Evolutionary conservation across 2,113 vertebrate genomes (phyloP), one percentile per base, ranked within the genome.

Genomic region (Vulpes ferrilata): DNA sequence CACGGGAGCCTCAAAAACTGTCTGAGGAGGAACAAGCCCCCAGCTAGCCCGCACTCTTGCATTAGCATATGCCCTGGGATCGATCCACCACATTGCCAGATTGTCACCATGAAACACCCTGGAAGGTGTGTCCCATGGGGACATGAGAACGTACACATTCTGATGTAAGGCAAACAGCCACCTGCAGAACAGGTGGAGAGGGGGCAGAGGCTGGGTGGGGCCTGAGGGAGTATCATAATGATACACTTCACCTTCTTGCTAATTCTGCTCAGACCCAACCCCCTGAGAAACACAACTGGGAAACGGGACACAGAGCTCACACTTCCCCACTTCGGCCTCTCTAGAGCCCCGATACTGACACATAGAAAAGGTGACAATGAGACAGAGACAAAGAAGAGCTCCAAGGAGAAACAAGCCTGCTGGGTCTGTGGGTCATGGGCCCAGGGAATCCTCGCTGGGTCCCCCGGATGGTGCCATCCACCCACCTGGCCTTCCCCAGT

Each of bases 291-390:
- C 30, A 53, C 5, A 48, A 79, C 83, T 80, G 43, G 62, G 69
- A 73, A 53, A 60, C 1, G 11, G 60, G 13, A 2, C 62, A 15
- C 7, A 7, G 43, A 13, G 20, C 48, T 83, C 73, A 79, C 35
- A 8, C 38, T 19, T 69, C 43, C 55, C 81, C 78, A 71, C 84
- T 81, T 97, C 65, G 55, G 79, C 65, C 93, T 97, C 95, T 93
- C 78, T 62, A 32, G 67, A 79, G 81, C n/a, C 89, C 74, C 48
- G 15, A 67, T 3, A 2, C 38, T 17, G 73, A 89, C 82, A 88
- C 73, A 23, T 0, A 84, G 76, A 12, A 92, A 83, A 92, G 86
- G 82, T 79, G 71, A 59, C 60, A 32, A 7, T 64, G 88, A 95
- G 35, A 53, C 53, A 4, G 23, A 96, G 64, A 88, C 83, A 85